Evolutionary conservation across 2,113 vertebrate species (phyloP), one percentile per base, ranked within the genome.

Genomic region (Syrmaticus mikado): DNA sequence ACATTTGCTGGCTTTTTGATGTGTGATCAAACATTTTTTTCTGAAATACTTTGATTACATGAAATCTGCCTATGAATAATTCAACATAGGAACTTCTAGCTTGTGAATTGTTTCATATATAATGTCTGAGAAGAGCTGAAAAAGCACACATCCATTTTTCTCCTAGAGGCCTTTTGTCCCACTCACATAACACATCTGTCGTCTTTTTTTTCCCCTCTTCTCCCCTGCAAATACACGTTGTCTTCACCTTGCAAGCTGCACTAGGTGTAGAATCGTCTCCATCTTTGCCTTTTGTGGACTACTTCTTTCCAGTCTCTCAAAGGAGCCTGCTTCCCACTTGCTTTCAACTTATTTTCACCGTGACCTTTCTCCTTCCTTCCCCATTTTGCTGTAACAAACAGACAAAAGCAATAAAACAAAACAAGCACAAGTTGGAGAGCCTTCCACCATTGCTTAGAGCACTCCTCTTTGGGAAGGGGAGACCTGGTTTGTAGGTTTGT

Each of bases 1-100:
- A 65, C 64, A 70, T 82, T 87, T 91, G 74, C 60, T 92, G 74
- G 22, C 62, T 89, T 95, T 80, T 79, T 85, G 62, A 48, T 85
- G 61, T 2, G n/a, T 41, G 71, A 96, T 73, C n/a, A 78, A 88
- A 90, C 11, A 76, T 48, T 32, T 55, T 53, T 89, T 92, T 58
- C 67, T 82, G 71, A 82, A 87, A 85, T 71, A 55, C 34, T 85
- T 84, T 62, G 62, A 92, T 93, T 87, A 27, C 17, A n/a, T 62
- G 58, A 57, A 89, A 58, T 93, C 74, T 90, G 62, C 45, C 57
- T 74, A 70, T 77, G 64, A 93, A 89, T 93, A 91, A 82, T 82
- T 92, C 75, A 61, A 30, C 58, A 87, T 79, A 87, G 28, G 40
- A 93, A 91, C 41, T 77, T 87, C 25, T 67, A 87, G 28, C 17